Evolutionary conservation across 2,888 invertebrate genomes (phyloP).

Genomic region (Melieria omissa): DNA sequence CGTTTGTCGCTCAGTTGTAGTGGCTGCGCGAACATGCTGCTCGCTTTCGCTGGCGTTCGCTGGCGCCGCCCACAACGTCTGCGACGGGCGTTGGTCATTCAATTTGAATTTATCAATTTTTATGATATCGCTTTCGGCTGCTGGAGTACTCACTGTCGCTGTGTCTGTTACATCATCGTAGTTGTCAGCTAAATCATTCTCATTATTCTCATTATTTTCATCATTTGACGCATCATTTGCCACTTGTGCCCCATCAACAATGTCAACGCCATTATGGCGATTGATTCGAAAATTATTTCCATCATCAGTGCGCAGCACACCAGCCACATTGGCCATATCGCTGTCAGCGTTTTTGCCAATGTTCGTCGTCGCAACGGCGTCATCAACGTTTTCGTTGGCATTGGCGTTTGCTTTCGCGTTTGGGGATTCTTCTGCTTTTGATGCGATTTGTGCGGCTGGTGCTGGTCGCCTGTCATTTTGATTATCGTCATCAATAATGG

Average conservation of each 20-base stretch:
- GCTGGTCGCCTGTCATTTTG: conserved; percentile 44
- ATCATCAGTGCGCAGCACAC: conserved; percentile 30
- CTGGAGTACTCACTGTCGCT: conserved; percentile 36
- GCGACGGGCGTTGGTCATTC: conserved; percentile 41
- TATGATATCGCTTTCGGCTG: conserved; percentile 27
- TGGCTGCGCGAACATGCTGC: not conserved
- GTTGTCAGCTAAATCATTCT: conserved; percentile 60
- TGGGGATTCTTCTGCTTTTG: not conserved
- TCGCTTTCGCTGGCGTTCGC: not conserved
- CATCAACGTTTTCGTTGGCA: not conserved
- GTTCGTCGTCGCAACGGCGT: not conserved
- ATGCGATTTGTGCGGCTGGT: not conserved
- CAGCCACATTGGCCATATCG: conserved; percentile 8
- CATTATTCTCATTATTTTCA: conserved; percentile 46
- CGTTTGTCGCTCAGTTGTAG: conserved; percentile 44
- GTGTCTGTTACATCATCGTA: conserved; percentile 51
- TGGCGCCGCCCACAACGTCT: not conserved
- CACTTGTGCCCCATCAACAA: conserved; percentile 3
- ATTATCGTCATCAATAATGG: conserved; percentile 57
- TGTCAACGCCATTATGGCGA: conserved; percentile 28
- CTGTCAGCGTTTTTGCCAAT: conserved; percentile 21
- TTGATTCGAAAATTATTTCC: conserved; percentile 60
- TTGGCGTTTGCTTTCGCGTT: not conserved
- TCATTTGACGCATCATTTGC: conserved; percentile 18
- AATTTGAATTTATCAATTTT: conserved; percentile 48